phyloP scores from a whole-genome alignment of 2,888 invertebrate genomes.

The Zygaena filipendulae region DNA sequence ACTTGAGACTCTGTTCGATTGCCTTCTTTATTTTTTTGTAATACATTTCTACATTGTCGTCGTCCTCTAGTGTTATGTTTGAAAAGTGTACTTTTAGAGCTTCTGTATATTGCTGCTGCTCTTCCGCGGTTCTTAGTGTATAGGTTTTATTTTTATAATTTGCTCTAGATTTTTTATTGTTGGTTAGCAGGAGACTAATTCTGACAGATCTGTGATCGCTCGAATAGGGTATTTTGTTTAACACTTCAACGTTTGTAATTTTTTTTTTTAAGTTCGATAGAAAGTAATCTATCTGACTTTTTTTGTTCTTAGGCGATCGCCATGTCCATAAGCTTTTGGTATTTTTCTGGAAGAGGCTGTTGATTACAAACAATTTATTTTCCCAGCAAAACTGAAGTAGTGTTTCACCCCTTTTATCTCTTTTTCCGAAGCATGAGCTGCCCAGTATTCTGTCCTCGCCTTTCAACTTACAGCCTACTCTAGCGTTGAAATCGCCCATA shows the following conservation, averaged over 20 bases:
- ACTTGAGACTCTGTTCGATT: constrained; percentile 5
- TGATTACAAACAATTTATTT: constrained; percentile 11
- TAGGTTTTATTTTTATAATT: constrained; percentile 5
- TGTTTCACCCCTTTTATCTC: constrained; percentile 14
- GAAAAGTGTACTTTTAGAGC: constrained; percentile 1
- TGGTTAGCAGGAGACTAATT: constrained; percentile 4
- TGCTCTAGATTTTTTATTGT: constrained; percentile 7
- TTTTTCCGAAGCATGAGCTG: constrained; percentile 12
- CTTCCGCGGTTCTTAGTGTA: constrained; percentile 5
- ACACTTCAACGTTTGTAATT: constrained; percentile 9
- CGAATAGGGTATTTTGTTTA: constrained; percentile 7
- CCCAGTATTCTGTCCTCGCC: constrained; percentile 11
- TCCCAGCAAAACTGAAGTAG: constrained; percentile 12
- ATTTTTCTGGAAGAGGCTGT: constrained; percentile 13
- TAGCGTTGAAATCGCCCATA: constrained; percentile 7
- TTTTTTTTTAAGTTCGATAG: constrained; percentile 8
- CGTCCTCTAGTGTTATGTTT: constrained; percentile 2
- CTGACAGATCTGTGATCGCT: constrained; percentile 11
- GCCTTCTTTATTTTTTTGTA: constrained; percentile 8
- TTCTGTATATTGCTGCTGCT: constrained; percentile 6
- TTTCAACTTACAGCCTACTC: constrained; percentile 5
- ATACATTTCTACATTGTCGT: constrained; percentile 6
- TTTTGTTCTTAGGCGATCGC: constrained; percentile 10
- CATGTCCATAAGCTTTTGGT: constrained; percentile 9
- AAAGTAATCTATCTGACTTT: constrained; percentile 11